phyloP scores from a whole-genome alignment of 2,888 invertebrate species.

The Cosmopolites sordidus region DNA sequence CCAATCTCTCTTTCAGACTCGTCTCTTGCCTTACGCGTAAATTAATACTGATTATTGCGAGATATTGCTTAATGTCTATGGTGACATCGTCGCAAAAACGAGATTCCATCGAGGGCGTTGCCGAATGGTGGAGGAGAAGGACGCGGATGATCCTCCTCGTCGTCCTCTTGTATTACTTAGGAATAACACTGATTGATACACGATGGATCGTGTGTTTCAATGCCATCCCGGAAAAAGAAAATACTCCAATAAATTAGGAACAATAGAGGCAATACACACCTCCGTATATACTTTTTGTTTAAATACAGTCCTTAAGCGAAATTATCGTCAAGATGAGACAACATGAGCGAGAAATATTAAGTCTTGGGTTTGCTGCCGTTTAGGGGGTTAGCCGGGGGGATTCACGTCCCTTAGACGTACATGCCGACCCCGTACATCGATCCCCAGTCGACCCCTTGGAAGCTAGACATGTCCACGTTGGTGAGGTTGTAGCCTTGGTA shows the following conservation, averaged over 20 bases:
- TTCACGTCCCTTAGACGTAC: slow-evolving; percentile 68
- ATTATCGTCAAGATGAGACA: slow-evolving; percentile 4
- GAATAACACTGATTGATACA: too few species aligned
- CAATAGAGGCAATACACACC: slow-evolving; percentile 20
- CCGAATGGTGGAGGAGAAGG: not conserved
- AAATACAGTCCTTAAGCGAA: not conserved
- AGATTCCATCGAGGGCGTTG: slow-evolving; percentile 11
- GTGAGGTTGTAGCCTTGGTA: slow-evolving; percentile 77
- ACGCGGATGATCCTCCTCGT: too few species aligned
- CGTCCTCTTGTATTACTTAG: too few species aligned
- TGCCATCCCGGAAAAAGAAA: too few species aligned
- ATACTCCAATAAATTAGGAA: slow-evolving; percentile 11
- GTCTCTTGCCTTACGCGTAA: slow-evolving; percentile 9
- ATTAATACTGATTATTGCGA: slow-evolving; percentile 54
- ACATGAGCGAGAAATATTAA: not conserved
- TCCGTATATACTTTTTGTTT: slow-evolving; percentile 2
- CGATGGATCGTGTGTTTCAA: too few species aligned
- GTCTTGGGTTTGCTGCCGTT: not conserved
- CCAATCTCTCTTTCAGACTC: not conserved
- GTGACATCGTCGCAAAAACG: slow-evolving; percentile 3
- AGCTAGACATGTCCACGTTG: slow-evolving; percentile 88
- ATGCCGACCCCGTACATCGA: slow-evolving; percentile 90
- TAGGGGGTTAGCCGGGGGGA: not conserved
- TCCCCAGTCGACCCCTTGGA: slow-evolving; percentile 88
- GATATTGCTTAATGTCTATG: slow-evolving; percentile 51